Evolutionary conservation across 2,797 vertebrate genomes (phyloP).

Genomic region (Hydrocynus forskahlii): DNA sequence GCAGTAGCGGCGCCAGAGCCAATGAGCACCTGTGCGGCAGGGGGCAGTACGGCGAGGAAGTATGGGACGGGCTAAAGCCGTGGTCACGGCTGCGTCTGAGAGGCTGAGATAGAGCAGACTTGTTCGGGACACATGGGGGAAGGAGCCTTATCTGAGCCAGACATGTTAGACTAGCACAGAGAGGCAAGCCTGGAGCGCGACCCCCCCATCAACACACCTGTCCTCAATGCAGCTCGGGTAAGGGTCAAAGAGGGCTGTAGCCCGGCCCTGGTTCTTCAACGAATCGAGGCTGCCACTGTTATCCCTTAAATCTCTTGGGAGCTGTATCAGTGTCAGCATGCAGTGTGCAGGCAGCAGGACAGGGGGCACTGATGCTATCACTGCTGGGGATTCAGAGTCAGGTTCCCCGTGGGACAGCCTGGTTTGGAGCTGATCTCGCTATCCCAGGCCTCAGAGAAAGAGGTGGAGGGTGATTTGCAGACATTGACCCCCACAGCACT

Average conservation of each 20-base stretch:
- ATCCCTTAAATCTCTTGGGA: conserved; percentile 63
- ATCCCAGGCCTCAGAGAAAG: conserved; percentile 29
- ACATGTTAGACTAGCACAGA: conserved; percentile 52
- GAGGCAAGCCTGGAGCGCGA: conserved; percentile 25
- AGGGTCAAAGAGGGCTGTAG: conserved; percentile 49
- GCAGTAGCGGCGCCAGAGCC: conserved; percentile 42
- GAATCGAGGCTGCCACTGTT: conserved; percentile 41
- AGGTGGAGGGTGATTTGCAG: conserved; percentile 43
- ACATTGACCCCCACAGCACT: conserved; percentile 32
- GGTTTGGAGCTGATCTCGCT: conserved; percentile 52
- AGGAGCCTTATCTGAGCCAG: conserved; percentile 57
- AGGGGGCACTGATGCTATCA: conserved; percentile 65
- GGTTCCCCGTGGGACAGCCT: conserved; percentile 56
- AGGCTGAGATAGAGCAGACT: conserved; percentile 52
- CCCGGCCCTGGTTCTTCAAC: conserved; percentile 25
- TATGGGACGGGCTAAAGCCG: conserved; percentile 45
- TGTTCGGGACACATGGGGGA: conserved; percentile 34
- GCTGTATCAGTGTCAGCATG: conserved; percentile 56
- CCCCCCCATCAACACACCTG: not conserved
- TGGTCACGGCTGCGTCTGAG: conserved; percentile 50
- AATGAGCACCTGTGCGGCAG: conserved; percentile 71
- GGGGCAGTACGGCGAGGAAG: conserved; percentile 61
- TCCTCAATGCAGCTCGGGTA: conserved; percentile 26
- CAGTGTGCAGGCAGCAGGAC: conserved; percentile 41
- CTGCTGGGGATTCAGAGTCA: conserved; percentile 39